Base-by-base conservation (phyloP, 2,888 invertebrate genomes). In the Anoplius nigerrimus region DNA sequence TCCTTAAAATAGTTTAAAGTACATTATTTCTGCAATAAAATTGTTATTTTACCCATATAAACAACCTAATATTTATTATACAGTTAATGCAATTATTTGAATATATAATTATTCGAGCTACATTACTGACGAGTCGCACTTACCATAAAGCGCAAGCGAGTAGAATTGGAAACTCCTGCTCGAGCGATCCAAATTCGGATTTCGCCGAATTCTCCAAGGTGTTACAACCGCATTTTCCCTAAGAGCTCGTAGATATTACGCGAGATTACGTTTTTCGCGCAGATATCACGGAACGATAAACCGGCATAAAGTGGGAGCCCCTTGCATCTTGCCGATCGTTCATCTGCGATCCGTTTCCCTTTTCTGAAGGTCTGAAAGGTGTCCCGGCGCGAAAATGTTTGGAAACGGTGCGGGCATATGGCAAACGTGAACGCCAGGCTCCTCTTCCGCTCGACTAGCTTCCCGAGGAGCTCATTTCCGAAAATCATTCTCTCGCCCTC, bases 221-320 rank as follows among this genome's bases (percentile, higher is more conserved):
- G 34, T 34, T 34, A 34, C 34, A 34, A 34, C 34, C 34, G 34
- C 34, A 34, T 34, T 34, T 34, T 34, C 6, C 34, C 34, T 34
- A 34, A 34, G 8, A 8, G 11, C 11, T 6, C 34, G 2, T 11
- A 34, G 34, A 34, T 34, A 34, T 34, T 34, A 21, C 55, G 21
- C 15, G 18, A 48, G 21, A 34, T 34, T 34, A 6, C 34, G 11
- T 13, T 34, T n/a, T 13, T 11, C 1, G 11, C 34, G 34, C 48
- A 79, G 82, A 83, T 83, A 82, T 77, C 66, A 71, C 78, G 80
- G 76, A 66, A 74, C 76, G 80, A 80, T 81, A 75, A 73, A 55
- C 66, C 74, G 51, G 70, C 52, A 82, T 76, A 80, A 79, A 76
- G 74, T 71, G 57, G 48, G 61, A 57, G 53, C 58, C 46, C 42